phyloP scores from a whole-genome alignment of 2,113 vertebrate species.

The Aptenodytes patagonicus region DNA sequence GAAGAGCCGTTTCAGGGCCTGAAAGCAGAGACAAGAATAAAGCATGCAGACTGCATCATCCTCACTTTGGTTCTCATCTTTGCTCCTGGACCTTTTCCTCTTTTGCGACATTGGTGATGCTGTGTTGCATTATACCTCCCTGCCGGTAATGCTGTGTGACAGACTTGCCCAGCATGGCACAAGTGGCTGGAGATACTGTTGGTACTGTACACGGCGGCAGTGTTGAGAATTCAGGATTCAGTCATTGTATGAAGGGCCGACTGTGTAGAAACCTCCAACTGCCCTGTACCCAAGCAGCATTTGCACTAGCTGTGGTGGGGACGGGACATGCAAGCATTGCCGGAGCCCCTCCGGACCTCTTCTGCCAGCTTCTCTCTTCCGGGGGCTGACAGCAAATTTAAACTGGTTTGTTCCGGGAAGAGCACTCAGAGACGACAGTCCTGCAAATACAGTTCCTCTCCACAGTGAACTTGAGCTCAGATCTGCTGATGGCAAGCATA shows the following conservation, averaged over 20 bases:
- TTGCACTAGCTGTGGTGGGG: neutral
- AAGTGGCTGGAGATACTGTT: neutral
- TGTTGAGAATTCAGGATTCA: neutral
- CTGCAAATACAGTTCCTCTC: neutral
- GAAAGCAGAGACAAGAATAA: neutral
- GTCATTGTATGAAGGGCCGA: accelerated
- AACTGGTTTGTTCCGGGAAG: neutral
- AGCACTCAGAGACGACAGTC: neutral
- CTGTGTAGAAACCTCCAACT: neutral
- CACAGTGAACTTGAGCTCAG: neutral
- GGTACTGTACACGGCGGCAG: neutral
- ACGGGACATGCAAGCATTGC: neutral
- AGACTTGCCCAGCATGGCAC: neutral
- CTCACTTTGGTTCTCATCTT: neutral
- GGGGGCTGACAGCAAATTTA: neutral
- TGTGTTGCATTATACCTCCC: neutral
- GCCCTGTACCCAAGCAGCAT: neutral
- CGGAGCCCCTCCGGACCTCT: neutral
- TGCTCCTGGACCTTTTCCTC: neutral
- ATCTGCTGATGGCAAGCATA: neutral
- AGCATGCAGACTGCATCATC: neutral
- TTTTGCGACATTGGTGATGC: accelerated
- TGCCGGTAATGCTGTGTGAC: neutral
- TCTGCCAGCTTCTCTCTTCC: neutral
- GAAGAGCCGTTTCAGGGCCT: neutral